Evolutionary conservation across 2,797 vertebrate genomes (phyloP).

Genomic region (Halcyon badia): DNA sequence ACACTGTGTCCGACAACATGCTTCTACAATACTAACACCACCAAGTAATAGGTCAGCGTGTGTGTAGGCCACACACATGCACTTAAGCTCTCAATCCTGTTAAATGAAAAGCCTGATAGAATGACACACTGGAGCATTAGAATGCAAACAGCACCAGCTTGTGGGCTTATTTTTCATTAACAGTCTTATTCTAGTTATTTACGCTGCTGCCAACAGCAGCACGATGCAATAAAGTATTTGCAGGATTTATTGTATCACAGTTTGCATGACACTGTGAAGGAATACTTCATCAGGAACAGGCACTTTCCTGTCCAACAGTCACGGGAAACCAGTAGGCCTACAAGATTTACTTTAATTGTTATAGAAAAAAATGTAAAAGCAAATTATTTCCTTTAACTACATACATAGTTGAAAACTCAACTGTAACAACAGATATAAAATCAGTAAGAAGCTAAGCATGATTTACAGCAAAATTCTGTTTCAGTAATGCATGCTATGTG

Average conservation of each 20-base stretch:
- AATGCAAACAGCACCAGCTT: not conserved
- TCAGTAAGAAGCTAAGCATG: not conserved
- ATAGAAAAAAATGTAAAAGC: not conserved
- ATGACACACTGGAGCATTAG: not conserved
- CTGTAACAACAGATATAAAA: not conserved
- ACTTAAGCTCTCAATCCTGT: not conserved
- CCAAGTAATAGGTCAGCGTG: not conserved
- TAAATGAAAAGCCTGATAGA: not conserved
- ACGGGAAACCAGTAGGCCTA: not conserved
- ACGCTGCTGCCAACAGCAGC: not conserved
- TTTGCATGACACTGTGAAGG: not conserved
- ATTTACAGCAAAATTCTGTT: not conserved
- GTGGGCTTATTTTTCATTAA: not conserved
- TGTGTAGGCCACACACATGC: not conserved
- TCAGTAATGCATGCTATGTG: not conserved
- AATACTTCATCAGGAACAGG: not conserved
- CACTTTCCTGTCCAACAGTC: not conserved
- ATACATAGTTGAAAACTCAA: not conserved
- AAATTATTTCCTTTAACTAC: not conserved
- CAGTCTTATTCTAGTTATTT: not conserved
- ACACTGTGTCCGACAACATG: not conserved
- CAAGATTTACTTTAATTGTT: not conserved
- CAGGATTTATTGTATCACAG: not conserved
- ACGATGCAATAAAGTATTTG: not conserved
- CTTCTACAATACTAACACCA: not conserved